phyloP scores from a whole-genome alignment of 2,888 invertebrate genomes.

The Eugnorisma glareosa region DNA sequence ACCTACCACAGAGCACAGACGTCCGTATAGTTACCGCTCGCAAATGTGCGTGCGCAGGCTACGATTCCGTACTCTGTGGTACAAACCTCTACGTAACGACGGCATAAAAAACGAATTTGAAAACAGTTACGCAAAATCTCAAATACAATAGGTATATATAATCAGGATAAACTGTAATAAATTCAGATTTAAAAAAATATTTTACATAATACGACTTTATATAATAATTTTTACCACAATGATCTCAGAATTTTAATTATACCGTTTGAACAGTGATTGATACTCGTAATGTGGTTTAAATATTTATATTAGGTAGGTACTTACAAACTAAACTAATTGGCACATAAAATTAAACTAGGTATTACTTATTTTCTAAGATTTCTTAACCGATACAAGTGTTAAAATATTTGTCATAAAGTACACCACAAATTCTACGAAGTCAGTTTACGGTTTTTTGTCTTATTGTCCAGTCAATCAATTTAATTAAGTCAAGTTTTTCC shows the following conservation, averaged over 20 bases:
- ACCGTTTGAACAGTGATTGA: slow-evolving; percentile 12
- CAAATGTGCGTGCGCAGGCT: not conserved
- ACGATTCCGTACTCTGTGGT: not conserved
- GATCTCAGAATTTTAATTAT: not conserved
- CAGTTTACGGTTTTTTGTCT: not conserved
- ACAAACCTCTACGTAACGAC: not conserved
- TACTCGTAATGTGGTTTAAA: not conserved
- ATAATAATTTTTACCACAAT: not conserved
- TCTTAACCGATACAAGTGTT: not conserved
- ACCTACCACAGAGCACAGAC: not conserved
- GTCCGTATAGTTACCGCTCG: no score
- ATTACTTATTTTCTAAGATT: slow-evolving; percentile 1
- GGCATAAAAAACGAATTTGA: not conserved
- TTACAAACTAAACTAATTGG: slow-evolving; percentile 26
- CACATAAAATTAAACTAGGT: not conserved
- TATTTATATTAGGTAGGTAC: slow-evolving; percentile 33
- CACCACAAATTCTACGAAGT: slow-evolving; percentile 2
- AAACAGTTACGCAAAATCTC: not conserved
- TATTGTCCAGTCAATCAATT: slow-evolving; percentile 14
- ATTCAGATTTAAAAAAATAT: not conserved
- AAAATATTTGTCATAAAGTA: not conserved
- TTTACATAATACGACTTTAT: not conserved
- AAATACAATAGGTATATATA: not conserved
- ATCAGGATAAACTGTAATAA: slow-evolving; percentile 25
- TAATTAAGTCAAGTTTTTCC: not conserved